These are phyloP conservation scores for Atta cephalotes DNA, from an alignment of 1,140 invertebrate species.

Conservation along the genomic window DNA sequence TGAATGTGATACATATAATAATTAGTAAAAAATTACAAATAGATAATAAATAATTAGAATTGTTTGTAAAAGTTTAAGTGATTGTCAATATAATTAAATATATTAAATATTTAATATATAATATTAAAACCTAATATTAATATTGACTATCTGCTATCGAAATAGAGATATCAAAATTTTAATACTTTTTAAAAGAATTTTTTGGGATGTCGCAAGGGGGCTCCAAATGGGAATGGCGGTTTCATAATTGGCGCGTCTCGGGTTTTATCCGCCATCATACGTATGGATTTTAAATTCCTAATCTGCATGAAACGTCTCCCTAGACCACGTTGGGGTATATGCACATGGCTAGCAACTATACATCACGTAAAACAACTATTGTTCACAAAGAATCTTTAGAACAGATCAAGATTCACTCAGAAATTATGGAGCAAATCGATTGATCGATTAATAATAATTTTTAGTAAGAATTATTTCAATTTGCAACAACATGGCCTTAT, in stretches of 20 bases:
- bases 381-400: neutral
- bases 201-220: neutral
- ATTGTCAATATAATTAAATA: neutral
- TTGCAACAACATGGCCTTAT: neutral
- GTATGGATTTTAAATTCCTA: neutral
- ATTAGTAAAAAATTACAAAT: neutral
- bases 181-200: neutral
- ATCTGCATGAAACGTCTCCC: neutral
- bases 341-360: neutral
- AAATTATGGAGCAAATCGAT: neutral
- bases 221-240: neutral
- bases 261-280: neutral
- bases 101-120: too few relatives aligned
- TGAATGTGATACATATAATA: neutral
- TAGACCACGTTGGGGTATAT: neutral
- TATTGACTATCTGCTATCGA: neutral
- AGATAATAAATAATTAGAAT: neutral
- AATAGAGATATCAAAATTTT: conserved; percentile 11
- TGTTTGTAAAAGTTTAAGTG: neutral
- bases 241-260: neutral
- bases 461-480: neutral
- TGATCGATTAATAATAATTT: neutral
- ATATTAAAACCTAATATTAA: conserved; percentile 1
- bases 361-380: neutral
- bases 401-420: neutral